Conservation (phyloP, 2,888 invertebrate genomes). For the Dasysyrphus albostriatus region DNA sequence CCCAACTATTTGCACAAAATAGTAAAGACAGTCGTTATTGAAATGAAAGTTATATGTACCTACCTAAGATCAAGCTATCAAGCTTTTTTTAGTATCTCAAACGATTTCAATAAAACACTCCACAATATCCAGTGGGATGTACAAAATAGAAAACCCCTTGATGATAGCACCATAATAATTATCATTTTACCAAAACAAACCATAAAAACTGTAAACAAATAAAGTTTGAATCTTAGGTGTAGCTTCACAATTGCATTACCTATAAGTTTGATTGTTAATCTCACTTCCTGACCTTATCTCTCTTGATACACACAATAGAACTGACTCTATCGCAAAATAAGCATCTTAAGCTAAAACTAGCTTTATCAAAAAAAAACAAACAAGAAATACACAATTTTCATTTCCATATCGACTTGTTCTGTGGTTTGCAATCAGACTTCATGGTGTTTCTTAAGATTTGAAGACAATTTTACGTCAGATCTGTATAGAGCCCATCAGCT, state of each 20-base stretch:
- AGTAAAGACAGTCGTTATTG: no score
- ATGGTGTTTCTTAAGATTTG: conserved; percentile 42
- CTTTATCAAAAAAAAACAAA: conserved; percentile 1
- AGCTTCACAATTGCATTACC: conserved; percentile 8
- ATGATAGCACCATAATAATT: not conserved
- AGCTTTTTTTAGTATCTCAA: not conserved
- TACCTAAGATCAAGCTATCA: no score
- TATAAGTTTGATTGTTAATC: conserved; percentile 12
- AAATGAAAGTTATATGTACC: no score
- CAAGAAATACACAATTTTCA: not conserved
- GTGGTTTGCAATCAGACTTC: conserved; percentile 16
- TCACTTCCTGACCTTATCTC: conserved; percentile 63
- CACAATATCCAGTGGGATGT: not conserved
- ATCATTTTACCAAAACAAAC: not conserved
- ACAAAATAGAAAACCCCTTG: not conserved
- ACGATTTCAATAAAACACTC: not conserved
- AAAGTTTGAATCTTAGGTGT: conserved; percentile 36
- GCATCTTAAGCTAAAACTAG: conserved; percentile 30
- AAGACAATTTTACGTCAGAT: not conserved
- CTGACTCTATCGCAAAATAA: conserved; percentile 37
- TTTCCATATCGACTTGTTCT: conserved; percentile 6
- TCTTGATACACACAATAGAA: conserved; percentile 27
- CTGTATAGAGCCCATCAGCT: not conserved
- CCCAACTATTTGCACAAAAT: no score
- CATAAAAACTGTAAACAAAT: not conserved